A percentile compares a stretch with the other conserved stretches of the same genome.
Evolutionary conservation across 2,113 vertebrate species (phyloP).

Genomic region (Periophthalmodon schlosseri): DNA sequence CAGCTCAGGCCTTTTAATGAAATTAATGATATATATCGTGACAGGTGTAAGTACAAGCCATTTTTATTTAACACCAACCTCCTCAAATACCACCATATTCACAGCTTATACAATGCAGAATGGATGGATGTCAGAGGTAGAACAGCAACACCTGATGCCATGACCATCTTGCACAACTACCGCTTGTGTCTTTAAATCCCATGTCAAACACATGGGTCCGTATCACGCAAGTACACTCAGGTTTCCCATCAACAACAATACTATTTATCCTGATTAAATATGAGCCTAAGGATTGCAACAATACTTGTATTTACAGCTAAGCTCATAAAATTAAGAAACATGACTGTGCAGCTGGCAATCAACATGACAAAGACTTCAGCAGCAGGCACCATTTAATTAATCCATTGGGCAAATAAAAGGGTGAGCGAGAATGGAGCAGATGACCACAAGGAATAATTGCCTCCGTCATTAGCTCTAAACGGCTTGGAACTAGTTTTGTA

Average conservation of each 20-base stretch:
- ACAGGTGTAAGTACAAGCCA: no score
- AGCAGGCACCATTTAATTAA: neutral
- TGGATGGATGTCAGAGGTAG: neutral
- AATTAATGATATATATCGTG: no score
- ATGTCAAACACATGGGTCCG: neutral
- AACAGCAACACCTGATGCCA: neutral
- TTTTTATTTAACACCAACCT: no score
- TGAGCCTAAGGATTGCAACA: neutral
- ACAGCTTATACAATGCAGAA: no score
- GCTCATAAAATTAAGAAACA: constrained; percentile 2
- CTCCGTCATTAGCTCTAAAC: constrained; percentile 2
- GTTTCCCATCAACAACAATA: neutral
- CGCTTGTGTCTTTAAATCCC: neutral
- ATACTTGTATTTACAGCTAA: neutral
- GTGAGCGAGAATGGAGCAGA: constrained; percentile 3
- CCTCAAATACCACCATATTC: no score
- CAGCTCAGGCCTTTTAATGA: no score
- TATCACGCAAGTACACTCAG: neutral
- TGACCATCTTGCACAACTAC: neutral
- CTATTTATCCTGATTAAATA: neutral
- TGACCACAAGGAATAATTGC: constrained; percentile 9
- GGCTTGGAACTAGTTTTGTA: constrained; percentile 1
- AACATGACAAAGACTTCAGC: neutral
- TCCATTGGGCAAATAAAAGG: neutral
- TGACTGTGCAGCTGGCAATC: constrained; percentile 2